These are phyloP conservation scores for Xyrichtys novacula DNA, from an alignment of 2,797 vertebrate genomes.

Conservation along the genomic window DNA sequence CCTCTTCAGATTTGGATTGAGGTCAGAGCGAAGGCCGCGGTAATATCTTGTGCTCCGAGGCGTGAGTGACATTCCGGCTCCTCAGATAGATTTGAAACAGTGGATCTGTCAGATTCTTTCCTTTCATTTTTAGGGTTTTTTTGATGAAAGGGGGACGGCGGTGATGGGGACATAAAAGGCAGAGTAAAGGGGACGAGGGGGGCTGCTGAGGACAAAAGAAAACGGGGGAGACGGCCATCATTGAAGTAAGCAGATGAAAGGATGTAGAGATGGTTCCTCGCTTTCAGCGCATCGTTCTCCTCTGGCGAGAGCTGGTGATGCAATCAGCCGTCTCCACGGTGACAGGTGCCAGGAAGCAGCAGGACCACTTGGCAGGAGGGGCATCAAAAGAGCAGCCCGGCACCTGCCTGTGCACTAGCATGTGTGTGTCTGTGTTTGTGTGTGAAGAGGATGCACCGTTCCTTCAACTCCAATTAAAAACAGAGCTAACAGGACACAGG, in stretches of 20 bases:
- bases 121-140: conserved; percentile 68
- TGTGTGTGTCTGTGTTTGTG: conserved; percentile 30
- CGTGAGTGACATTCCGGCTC: conserved; percentile 65
- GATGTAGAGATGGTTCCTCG: conserved; percentile 71
- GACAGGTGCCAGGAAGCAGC: conserved; percentile 83
- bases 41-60: conserved; percentile 73
- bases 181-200: conserved; percentile 53
- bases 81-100: conserved; percentile 65
- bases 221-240: conserved; percentile 53
- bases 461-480: conserved; percentile 38
- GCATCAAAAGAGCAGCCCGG: conserved; percentile 72
- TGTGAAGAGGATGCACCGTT: conserved; percentile 5
- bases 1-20: conserved; percentile 79
- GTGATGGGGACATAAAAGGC: conserved; percentile 74
- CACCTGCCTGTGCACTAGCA: conserved; percentile 62
- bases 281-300: conserved; percentile 70
- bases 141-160: conserved; percentile 68
- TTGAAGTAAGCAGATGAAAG: conserved; percentile 76
- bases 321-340: conserved; percentile 82
- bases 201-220: conserved; percentile 63
- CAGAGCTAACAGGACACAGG: conserved; percentile 14
- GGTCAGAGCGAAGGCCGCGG: conserved; percentile 75
- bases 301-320: conserved; percentile 81
- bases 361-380: conserved; percentile 75
- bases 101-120: conserved; percentile 62